Evolutionary conservation across 37 sponge, comb jelly and placozoan species (phyloP).

Genomic region (Bolinopsis microptera): DNA sequence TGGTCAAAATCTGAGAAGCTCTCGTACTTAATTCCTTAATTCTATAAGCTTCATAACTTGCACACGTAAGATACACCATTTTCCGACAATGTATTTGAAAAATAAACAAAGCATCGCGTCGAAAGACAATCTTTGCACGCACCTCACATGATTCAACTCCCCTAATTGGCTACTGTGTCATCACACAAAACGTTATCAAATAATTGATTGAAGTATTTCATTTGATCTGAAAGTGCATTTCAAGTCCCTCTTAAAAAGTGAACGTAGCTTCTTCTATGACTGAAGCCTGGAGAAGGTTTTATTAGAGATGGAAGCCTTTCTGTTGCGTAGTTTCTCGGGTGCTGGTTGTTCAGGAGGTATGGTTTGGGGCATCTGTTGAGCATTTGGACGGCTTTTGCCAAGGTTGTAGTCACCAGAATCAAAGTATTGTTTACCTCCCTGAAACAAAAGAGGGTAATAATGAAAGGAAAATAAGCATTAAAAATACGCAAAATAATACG

Average conservation of each 20-base stretch:
- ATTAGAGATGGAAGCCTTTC: conserved; percentile 25
- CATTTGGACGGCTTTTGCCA: background rate
- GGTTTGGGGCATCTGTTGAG: background rate
- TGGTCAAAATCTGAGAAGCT: background rate
- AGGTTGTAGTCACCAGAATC: conserved; percentile 41
- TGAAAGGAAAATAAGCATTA: background rate
- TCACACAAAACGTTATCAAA: background rate
- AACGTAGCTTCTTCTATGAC: background rate
- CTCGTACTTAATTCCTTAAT: background rate
- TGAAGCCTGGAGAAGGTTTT: conserved; percentile 16
- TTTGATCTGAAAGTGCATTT: background rate
- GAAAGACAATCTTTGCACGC: no score
- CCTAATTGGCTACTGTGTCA: background rate
- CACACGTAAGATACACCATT: background rate
- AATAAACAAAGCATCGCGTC: no score
- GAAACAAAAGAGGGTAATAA: background rate
- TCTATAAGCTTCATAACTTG: background rate
- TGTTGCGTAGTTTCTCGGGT: conserved; percentile 20
- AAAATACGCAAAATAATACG: no score
- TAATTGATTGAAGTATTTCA: background rate
- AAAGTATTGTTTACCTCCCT: conserved; percentile 63
- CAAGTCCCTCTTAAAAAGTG: background rate
- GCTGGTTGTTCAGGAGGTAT: conserved; percentile 31
- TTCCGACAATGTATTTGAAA: background rate
- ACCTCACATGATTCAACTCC: background rate